Conservation (phyloP, 1,140 invertebrate genomes). For the Asobara japonica region DNA sequence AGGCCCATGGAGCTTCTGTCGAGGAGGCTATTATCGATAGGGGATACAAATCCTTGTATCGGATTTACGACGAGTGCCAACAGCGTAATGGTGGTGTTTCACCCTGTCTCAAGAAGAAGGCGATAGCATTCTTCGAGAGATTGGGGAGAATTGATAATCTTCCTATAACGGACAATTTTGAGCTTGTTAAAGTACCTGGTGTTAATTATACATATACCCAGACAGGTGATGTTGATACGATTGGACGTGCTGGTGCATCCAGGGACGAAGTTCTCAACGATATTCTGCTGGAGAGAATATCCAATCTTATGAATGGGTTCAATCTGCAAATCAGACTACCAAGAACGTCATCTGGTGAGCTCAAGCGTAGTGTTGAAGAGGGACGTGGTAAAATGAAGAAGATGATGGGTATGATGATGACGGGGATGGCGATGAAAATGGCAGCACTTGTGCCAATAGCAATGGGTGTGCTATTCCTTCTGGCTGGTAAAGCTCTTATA, state of each 20-base stretch:
- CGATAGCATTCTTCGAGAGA: conserved; percentile 78
- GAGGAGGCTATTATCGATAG: conserved; percentile 57
- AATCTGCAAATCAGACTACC: conserved; percentile 80
- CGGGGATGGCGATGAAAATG: conserved; percentile 81
- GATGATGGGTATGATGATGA: conserved; percentile 86
- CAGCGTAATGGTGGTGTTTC: conserved; percentile 68
- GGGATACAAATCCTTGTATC: conserved; percentile 58
- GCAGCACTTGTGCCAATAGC: conserved; percentile 77
- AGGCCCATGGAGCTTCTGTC: conserved; percentile 19
- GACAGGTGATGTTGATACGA: conserved; percentile 9
- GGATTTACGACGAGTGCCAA: conserved; percentile 63
- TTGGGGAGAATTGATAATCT: conserved; percentile 75
- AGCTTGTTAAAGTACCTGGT: conserved; percentile 64
- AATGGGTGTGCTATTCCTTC: conserved; percentile 77
- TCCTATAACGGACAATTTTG: conserved; percentile 73
- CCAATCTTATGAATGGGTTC: conserved; percentile 77
- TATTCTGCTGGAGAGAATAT: conserved; percentile 76
- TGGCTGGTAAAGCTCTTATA: conserved; percentile 81
- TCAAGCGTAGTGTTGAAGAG: conserved; percentile 78
- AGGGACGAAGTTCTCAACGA: conserved; percentile 74
- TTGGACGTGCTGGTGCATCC: conserved; percentile 59
- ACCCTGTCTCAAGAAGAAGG: conserved; percentile 82
- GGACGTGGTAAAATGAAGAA: conserved; percentile 83
- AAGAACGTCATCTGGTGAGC: conserved; percentile 73
- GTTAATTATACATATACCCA: neutral